A percentile compares a stretch with the other conserved stretches of the same genome.
Conservation (phyloP, 2,113 vertebrate genomes). For the Haemorhous mexicanus region DNA sequence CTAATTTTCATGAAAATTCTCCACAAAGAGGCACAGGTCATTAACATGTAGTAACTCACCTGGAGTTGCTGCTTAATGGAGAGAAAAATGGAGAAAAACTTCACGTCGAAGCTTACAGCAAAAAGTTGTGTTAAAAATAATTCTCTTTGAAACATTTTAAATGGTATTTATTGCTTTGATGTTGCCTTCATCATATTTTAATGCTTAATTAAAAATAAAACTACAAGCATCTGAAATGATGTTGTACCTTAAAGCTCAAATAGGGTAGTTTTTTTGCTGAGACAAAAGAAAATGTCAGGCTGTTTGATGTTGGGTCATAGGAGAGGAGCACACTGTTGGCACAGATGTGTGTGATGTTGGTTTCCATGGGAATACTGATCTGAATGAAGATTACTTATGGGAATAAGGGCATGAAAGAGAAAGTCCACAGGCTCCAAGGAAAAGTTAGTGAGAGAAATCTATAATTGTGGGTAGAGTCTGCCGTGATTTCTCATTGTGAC, state of each 20-base stretch:
- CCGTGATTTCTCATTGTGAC: neutral
- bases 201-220: conserved; percentile 58
- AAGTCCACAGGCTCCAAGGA: neutral
- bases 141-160: conserved; percentile 46
- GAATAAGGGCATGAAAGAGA: neutral
- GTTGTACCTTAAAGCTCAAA: conserved; percentile 4
- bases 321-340: neutral
- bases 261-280: neutral
- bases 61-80: neutral
- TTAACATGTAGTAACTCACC: neutral
- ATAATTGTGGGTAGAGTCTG: neutral
- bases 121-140: conserved; percentile 15
- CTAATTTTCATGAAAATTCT: neutral
- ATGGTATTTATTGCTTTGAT: conserved; percentile 46
- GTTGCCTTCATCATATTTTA: conserved; percentile 42
- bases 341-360: neutral
- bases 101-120: neutral
- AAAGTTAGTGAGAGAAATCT: neutral
- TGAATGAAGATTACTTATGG: neutral
- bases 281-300: neutral
- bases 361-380: neutral
- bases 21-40: neutral
- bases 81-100: neutral
- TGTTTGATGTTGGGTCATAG: conserved; percentile 28
- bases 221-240: conserved; percentile 8